phyloP scores from a whole-genome alignment of 2,888 invertebrate species.

The Agonopterix arenella region DNA sequence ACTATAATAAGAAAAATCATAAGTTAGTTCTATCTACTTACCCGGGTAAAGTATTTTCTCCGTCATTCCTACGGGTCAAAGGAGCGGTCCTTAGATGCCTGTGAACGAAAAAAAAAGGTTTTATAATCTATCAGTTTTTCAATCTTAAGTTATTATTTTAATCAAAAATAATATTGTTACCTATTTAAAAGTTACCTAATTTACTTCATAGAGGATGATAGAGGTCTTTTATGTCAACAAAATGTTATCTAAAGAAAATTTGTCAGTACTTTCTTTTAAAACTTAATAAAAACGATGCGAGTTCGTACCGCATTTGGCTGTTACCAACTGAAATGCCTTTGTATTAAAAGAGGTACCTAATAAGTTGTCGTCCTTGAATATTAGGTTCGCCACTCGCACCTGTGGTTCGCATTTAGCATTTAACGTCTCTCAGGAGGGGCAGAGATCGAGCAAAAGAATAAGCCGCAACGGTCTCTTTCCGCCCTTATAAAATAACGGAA shows the following conservation, averaged over 20 bases:
- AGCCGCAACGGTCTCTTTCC: slow-evolving; percentile 17
- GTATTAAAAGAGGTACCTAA: slow-evolving; percentile 7
- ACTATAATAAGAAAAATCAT: neutral
- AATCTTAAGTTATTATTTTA: neutral
- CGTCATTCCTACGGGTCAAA: slow-evolving; percentile 84
- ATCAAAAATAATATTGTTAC: neutral
- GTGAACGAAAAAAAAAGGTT: slow-evolving; percentile 33
- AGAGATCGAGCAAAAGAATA: slow-evolving; percentile 14
- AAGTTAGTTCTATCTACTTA: slow-evolving; percentile 75
- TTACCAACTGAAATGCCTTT: slow-evolving; percentile 4
- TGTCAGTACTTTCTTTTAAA: too few species aligned
- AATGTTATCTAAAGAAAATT: too few species aligned
- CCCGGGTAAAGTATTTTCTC: slow-evolving; percentile 88
- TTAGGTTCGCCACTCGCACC: slow-evolving; percentile 17
- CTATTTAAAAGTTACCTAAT: neutral
- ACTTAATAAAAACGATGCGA: too few species aligned
- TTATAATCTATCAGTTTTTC: neutral
- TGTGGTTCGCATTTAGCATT: slow-evolving; percentile 12
- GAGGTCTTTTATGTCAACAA: too few species aligned
- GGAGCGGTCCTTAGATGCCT: slow-evolving; percentile 78
- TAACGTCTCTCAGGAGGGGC: slow-evolving; percentile 1
- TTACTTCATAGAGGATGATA: too few species aligned
- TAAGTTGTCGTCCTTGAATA: slow-evolving; percentile 21
- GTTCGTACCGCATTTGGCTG: neutral
- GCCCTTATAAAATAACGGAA: slow-evolving; percentile 23